Evolutionary conservation across 2,113 vertebrate species (phyloP), one percentile per base, ranked within the genome.

Genomic region (Laterallus jamaicensis): DNA sequence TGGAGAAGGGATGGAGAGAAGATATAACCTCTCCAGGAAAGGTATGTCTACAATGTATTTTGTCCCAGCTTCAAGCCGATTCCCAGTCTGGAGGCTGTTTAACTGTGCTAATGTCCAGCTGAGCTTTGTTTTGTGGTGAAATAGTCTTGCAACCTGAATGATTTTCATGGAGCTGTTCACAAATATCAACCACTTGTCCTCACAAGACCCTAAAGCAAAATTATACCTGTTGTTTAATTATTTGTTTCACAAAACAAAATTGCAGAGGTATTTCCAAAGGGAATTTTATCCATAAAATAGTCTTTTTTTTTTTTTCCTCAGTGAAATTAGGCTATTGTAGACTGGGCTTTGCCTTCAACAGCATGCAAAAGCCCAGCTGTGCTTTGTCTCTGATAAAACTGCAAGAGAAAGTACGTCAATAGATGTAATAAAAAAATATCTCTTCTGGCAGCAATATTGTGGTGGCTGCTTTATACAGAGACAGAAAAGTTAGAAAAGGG

Each of bases 321-420:
- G 81, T 68, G n/a, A 81, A 86, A 92, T 86, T 32, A 84, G 60
- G 26, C 78, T 89, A 67, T 42, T 49, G 54, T 44, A 79, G 56
- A 64, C 69, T 66, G 8, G n/a, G 29, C 82, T 93, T 71, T 42
- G 92, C 58, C 37, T 84, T 71, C 60, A 56, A 29, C 3, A 86
- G 74, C 74, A 89, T 87, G 42, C 42, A 68, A 55, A 71, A 94
- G 64, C 37, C 50, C 74, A 88, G 69, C 42, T 84, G 66, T 89
- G 74, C 90, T 96, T 94, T 96, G 82, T 91, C 64, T 90, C 69
- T 55, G n/a, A 67, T 95, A 84, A 94, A 88, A 87, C 3, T 94
- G 66, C 42, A 71, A 1, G 3, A 9, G 9, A 63, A 91, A 70
- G 52, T 56, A 83, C 83, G 68, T 81, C 96, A 94, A 70, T 28